phyloP scores from a whole-genome alignment of 2,797 vertebrate species.

The Vultur gryphus region DNA sequence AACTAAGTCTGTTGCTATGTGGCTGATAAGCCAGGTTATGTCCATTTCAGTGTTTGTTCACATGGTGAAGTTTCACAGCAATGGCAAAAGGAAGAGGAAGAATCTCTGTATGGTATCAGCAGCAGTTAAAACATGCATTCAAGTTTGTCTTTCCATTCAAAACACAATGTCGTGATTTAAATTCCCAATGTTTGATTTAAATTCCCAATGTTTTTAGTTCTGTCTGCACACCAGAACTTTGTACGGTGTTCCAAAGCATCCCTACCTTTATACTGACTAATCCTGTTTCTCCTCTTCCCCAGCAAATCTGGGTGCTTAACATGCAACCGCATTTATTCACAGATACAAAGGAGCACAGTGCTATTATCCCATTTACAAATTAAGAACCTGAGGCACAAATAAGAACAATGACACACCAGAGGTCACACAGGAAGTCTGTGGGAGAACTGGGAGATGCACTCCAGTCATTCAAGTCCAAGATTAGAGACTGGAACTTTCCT shows the following conservation, averaged over 20 bases:
- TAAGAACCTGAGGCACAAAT: background rate
- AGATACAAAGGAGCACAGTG: background rate
- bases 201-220: background rate
- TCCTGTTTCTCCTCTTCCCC: background rate
- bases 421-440: conserved; percentile 39
- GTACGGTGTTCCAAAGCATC: background rate
- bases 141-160: background rate
- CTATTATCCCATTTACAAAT: conserved; percentile 2
- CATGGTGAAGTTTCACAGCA: background rate
- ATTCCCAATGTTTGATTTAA: background rate
- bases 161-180: background rate
- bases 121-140: background rate
- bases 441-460: background rate
- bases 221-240: background rate
- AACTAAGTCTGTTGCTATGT: background rate
- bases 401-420: background rate
- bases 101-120: background rate
- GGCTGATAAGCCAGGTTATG: background rate
- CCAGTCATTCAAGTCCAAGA: background rate
- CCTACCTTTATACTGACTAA: background rate
- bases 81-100: background rate
- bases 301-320: background rate
- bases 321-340: background rate
- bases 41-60: background rate
- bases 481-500: background rate